Conservation (phyloP, 1,140 invertebrate genomes). For the Drosophila insularis region DNA sequence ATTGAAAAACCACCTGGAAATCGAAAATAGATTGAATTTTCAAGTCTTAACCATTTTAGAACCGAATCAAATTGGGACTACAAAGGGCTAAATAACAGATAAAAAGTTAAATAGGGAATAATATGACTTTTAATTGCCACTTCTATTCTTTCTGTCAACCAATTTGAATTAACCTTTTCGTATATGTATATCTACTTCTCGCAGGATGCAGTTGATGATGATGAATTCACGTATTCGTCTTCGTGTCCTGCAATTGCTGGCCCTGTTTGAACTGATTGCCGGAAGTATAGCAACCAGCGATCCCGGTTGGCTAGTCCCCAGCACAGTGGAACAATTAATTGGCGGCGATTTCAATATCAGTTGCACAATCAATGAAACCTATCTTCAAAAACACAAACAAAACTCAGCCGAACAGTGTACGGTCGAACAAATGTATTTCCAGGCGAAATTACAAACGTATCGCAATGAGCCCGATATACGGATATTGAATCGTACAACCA, state of each 20-base stretch:
- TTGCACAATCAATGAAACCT: conserved; percentile 59
- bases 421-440: conserved; percentile 50
- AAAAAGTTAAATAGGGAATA: too few relatives aligned
- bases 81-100: too few relatives aligned
- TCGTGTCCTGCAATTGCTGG: conserved; percentile 22
- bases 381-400: conserved; percentile 23
- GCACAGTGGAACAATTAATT: conserved; percentile 46
- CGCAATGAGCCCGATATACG: conserved; percentile 21
- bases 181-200: neutral
- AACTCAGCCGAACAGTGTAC: conserved; percentile 22
- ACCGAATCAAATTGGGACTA: too few relatives aligned
- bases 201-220: conserved; percentile 17
- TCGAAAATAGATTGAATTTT: too few relatives aligned
- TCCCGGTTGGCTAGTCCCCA: conserved; percentile 55
- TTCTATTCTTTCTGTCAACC: too few relatives aligned
- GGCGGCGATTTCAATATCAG: conserved; percentile 59
- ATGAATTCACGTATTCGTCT: neutral
- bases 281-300: conserved; percentile 17
- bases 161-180: too few relatives aligned
- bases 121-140: too few relatives aligned
- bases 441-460: conserved; percentile 1
- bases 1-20: too few relatives aligned
- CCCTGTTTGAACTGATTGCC: conserved; percentile 24
- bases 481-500: conserved; percentile 51
- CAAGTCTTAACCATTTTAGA: too few relatives aligned